Evolutionary conservation across 2,888 invertebrate species (phyloP).

Genomic region (Acleris literana): DNA sequence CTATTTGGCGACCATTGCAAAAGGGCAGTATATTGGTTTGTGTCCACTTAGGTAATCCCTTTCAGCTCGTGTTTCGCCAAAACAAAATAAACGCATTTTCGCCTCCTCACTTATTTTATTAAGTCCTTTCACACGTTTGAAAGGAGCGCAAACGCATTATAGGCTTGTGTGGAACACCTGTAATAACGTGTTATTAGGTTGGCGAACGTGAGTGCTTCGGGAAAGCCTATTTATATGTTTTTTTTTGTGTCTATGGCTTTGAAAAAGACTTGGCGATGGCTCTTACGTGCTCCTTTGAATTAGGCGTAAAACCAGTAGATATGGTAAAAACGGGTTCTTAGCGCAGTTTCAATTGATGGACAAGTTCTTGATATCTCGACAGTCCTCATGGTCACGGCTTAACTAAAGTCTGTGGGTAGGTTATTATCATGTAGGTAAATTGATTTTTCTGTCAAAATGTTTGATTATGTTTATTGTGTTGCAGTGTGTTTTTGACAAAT

Average conservation of each 20-base stretch:
- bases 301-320: background rate
- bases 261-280: conserved; percentile 3
- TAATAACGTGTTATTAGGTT: conserved; percentile 32
- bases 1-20: no score
- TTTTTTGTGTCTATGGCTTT: conserved; percentile 17
- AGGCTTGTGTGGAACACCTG: conserved; percentile 23
- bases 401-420: no score
- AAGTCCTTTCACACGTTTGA: conserved; percentile 42
- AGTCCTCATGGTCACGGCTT: no score
- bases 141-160: conserved; percentile 32
- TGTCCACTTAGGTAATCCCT: background rate
- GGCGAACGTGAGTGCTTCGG: conserved; percentile 23
- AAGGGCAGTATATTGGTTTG: no score
- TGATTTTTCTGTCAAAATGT: no score
- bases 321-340: background rate
- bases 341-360: no score
- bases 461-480: no score
- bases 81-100: conserved; percentile 23
- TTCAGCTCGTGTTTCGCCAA: conserved; percentile 8
- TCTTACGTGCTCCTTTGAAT: background rate
- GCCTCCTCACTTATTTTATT: conserved; percentile 49
- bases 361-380: no score
- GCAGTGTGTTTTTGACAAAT: no score
- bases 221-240: conserved; percentile 12
- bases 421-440: no score